phyloP scores from a whole-genome alignment of 2,797 vertebrate species.

The Bovichtus diacanthus region DNA sequence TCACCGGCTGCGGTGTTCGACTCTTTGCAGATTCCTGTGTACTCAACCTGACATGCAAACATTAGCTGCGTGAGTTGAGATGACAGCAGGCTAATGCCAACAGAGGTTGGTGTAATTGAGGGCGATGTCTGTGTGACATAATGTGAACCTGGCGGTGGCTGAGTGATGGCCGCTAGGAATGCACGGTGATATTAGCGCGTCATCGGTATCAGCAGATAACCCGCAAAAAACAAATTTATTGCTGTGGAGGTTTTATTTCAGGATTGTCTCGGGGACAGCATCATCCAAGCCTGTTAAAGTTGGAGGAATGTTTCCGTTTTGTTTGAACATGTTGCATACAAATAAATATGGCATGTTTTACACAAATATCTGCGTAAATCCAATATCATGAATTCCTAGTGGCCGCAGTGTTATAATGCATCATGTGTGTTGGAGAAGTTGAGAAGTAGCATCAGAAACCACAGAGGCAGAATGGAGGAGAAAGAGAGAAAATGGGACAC shows the following conservation, averaged over 20 bases:
- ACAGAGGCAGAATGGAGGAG: constrained; percentile 17
- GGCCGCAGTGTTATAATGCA: constrained; percentile 13
- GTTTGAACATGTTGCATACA: not conserved
- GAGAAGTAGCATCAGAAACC: constrained; percentile 28
- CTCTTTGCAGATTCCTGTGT: constrained; percentile 15
- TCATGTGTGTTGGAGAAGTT: constrained; percentile 28
- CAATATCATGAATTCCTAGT: too few relatives aligned
- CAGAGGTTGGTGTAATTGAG: constrained; percentile 39
- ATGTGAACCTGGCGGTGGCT: constrained; percentile 25
- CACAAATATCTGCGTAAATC: too few relatives aligned
- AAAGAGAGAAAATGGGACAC: constrained; percentile 8
- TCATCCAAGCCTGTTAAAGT: not conserved
- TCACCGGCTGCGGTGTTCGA: constrained; percentile 10
- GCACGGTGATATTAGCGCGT: too few relatives aligned
- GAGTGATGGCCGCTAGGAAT: constrained; percentile 20
- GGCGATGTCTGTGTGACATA: constrained; percentile 44
- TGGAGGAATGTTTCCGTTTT: not conserved
- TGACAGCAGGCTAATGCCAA: constrained; percentile 44
- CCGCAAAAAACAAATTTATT: too few relatives aligned
- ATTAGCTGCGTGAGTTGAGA: constrained; percentile 17
- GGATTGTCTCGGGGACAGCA: not conserved
- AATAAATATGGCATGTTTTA: not conserved
- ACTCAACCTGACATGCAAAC: constrained; percentile 39
- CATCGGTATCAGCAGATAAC: too few relatives aligned
- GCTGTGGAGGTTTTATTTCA: too few relatives aligned